Conservation (phyloP, 2,888 invertebrate species). For the Neoaliturus tenellus region DNA sequence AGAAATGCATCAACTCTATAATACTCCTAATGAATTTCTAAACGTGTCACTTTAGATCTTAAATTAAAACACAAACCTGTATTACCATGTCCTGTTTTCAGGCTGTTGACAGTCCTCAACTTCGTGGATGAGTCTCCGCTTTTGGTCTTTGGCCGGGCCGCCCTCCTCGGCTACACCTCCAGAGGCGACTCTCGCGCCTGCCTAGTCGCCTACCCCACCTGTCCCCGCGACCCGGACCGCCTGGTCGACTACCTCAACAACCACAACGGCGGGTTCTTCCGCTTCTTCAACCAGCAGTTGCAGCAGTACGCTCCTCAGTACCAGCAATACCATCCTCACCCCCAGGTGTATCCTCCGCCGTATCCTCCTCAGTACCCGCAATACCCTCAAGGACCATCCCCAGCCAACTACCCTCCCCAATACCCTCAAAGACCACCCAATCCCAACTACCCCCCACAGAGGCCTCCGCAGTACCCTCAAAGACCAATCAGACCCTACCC, state of each 20-base stretch:
- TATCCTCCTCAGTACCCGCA: slow-evolving; percentile 47
- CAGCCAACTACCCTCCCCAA: slow-evolving; percentile 16
- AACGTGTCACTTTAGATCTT: no score
- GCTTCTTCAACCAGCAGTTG: slow-evolving; percentile 77
- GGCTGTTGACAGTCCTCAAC: slow-evolving; percentile 77
- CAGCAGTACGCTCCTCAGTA: slow-evolving; percentile 63
- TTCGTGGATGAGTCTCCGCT: slow-evolving; percentile 79
- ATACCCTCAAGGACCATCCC: slow-evolving; percentile 38
- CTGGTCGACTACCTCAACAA: slow-evolving; percentile 88
- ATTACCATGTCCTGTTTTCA: slow-evolving; percentile 66
- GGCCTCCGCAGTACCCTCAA: slow-evolving; percentile 51
- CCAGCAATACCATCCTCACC: slow-evolving; percentile 57
- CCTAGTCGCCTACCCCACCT: slow-evolving; percentile 81
- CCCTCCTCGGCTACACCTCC: slow-evolving; percentile 83
- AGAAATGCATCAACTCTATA: no score
- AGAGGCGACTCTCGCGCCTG: slow-evolving; percentile 78
- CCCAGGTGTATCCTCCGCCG: slow-evolving; percentile 15
- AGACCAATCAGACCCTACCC: slow-evolving; percentile 27
- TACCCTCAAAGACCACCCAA: neutral
- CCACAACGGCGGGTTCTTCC: slow-evolving; percentile 90
- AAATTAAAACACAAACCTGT: no score
- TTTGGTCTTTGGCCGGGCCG: slow-evolving; percentile 84
- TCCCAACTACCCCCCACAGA: slow-evolving; percentile 15
- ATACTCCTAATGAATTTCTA: no score
- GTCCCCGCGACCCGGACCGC: slow-evolving; percentile 83